Percentiles rank a stretch among this genome's conserved stretches.
Conservation (phyloP, 2,113 vertebrate species). For the Isurus oxyrinchus region DNA sequence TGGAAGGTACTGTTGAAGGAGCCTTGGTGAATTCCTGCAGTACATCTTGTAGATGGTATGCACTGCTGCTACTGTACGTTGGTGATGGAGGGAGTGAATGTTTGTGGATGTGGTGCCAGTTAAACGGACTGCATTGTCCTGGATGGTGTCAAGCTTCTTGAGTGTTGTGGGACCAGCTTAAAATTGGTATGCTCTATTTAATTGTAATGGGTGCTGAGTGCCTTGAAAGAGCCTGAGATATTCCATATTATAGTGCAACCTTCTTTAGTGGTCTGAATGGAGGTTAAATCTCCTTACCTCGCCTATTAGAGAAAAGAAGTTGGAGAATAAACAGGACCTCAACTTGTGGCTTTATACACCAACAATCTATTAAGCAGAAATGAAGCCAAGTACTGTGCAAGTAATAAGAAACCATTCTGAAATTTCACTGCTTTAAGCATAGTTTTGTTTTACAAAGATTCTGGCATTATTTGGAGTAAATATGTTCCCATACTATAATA, state of each 20-base stretch:
- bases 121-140: too few species aligned
- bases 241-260: not conserved
- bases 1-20: too few species aligned
- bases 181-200: not conserved
- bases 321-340: not conserved
- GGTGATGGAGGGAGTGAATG: too few species aligned
- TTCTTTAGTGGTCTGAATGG: not conserved
- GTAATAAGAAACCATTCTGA: not conserved
- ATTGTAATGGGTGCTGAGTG: not conserved
- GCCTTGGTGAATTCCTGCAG: too few species aligned
- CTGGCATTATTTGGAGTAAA: not conserved
- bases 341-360: not conserved
- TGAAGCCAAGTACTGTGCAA: not conserved
- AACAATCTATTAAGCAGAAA: not conserved
- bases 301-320: not conserved
- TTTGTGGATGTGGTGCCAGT: too few species aligned
- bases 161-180: not conserved
- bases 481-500: not conserved
- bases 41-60: too few species aligned
- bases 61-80: too few species aligned
- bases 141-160: too few species aligned
- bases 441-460: not conserved
- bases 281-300: not conserved
- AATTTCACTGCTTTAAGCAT: not conserved
- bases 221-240: not conserved